These are phyloP conservation scores for Drosophila imparisetae DNA, from an alignment of 2,888 invertebrate species.

Conservation along the genomic window DNA sequence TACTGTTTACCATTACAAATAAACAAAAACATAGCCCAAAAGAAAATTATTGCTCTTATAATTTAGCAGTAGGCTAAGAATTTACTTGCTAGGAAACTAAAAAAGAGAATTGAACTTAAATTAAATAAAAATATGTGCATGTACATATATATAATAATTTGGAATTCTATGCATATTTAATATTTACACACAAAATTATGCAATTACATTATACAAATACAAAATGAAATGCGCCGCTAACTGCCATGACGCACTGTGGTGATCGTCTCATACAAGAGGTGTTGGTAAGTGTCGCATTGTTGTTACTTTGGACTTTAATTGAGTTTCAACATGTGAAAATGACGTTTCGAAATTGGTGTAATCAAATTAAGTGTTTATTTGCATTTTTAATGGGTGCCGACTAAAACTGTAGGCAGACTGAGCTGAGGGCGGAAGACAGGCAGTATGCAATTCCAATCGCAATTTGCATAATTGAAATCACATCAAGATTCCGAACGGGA, in stretches of 20 bases:
- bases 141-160: not conserved
- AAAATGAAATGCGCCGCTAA: not conserved
- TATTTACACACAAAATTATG: not conserved
- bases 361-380: constrained; percentile 61
- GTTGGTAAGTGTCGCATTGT: constrained; percentile 53
- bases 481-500: constrained; percentile 30
- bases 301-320: constrained; percentile 70
- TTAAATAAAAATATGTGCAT: not conserved
- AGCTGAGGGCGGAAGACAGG: not conserved
- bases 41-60: not conserved
- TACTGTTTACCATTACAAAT: not conserved
- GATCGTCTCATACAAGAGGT: constrained; percentile 30
- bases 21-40: not conserved
- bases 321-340: constrained; percentile 58
- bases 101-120: not conserved
- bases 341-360: constrained; percentile 64
- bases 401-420: not conserved
- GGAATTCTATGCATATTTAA: not conserved
- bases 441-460: constrained; percentile 35
- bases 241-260: constrained; percentile 33
- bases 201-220: not conserved
- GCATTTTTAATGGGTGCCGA: constrained; percentile 35
- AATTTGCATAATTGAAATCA: constrained; percentile 52
- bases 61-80: not conserved
- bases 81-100: not conserved